Percentiles rank a stretch among this genome's conserved stretches.
Conservation (phyloP, 2,113 vertebrate species). For the Podarcis cretensis region DNA sequence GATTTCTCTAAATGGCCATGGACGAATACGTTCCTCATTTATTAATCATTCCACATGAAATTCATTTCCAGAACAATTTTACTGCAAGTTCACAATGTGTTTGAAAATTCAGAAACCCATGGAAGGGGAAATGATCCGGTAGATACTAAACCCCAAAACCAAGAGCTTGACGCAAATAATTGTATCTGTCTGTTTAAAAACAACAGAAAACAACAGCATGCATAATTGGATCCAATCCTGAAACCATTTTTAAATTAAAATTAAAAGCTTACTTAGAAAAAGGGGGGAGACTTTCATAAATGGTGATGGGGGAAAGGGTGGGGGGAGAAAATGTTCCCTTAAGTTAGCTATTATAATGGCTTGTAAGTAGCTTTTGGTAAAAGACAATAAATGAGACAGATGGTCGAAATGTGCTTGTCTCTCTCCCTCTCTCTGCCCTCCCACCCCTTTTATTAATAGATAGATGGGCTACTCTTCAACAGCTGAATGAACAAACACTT, state of each 20-base stretch:
- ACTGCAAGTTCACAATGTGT: constrained; percentile 62
- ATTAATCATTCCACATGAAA: constrained; percentile 64
- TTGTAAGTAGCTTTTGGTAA: constrained; percentile 8
- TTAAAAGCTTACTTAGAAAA: constrained; percentile 53
- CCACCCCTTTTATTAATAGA: constrained; percentile 4
- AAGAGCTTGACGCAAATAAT: constrained; percentile 65
- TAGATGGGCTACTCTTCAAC: background rate
- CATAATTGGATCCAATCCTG: constrained; percentile 58
- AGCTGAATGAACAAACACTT: constrained; percentile 13
- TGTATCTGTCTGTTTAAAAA: constrained; percentile 67
- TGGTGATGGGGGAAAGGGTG: no score
- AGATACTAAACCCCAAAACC: constrained; percentile 58
- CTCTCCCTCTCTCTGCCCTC: background rate
- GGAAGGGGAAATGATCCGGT: constrained; percentile 66
- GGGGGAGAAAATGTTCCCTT: background rate
- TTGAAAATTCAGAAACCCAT: constrained; percentile 64
- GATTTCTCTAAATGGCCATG: constrained; percentile 49
- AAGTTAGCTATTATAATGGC: constrained; percentile 7
- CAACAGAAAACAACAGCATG: constrained; percentile 12
- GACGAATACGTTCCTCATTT: constrained; percentile 43
- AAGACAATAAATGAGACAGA: constrained; percentile 22
- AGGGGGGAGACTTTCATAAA: constrained; percentile 25
- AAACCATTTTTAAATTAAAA: constrained; percentile 60
- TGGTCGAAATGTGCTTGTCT: background rate
- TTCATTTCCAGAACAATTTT: constrained; percentile 65